These are phyloP conservation scores for Eudemis profundana DNA, from an alignment of 2,888 invertebrate genomes.

Conservation along the genomic window DNA sequence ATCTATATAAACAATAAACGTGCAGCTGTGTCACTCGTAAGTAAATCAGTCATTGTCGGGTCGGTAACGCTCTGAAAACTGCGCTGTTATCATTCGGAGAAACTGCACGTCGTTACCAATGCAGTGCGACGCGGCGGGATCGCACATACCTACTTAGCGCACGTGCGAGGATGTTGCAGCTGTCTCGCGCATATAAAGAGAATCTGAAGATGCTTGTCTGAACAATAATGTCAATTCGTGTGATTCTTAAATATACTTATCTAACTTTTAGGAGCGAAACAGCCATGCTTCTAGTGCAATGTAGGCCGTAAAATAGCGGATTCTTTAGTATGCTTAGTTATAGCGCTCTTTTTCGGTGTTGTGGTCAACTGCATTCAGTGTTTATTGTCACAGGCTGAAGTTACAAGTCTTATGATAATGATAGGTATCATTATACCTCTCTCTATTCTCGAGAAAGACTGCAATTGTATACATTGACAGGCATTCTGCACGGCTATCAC, in stretches of 20 bases:
- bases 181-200: constrained; percentile 20
- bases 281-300: too few species aligned
- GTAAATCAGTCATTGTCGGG: background rate
- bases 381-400: too few species aligned
- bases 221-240: background rate
- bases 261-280: background rate
- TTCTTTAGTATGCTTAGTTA: too few species aligned
- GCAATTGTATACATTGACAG: too few species aligned
- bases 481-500: too few species aligned
- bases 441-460: too few species aligned
- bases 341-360: too few species aligned
- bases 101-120: constrained; percentile 19
- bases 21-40: constrained; percentile 1
- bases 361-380: too few species aligned
- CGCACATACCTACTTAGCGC: constrained; percentile 4
- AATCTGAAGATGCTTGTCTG: background rate
- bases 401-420: too few species aligned
- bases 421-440: too few species aligned
- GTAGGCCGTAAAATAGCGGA: too few species aligned
- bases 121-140: constrained; percentile 13
- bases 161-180: constrained; percentile 23
- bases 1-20: background rate
- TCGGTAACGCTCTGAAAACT: constrained; percentile 23
- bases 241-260: background rate
- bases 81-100: constrained; percentile 10